phyloP scores from a whole-genome alignment of 2,797 vertebrate genomes.

The Tauraco hartlaubi region DNA sequence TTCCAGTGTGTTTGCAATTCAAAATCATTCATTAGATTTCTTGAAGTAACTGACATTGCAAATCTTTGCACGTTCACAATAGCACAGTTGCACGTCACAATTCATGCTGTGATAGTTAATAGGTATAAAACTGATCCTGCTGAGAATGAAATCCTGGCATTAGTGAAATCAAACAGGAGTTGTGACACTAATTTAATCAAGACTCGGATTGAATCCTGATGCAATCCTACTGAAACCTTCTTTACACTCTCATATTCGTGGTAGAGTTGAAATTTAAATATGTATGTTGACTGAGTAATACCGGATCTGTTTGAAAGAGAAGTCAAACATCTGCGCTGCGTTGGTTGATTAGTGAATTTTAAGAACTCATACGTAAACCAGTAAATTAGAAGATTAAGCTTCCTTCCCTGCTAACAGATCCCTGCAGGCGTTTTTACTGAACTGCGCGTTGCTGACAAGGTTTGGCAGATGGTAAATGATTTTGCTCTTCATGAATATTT shows the following conservation, averaged over 20 bases:
- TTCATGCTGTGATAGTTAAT: constrained; percentile 23
- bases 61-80: not conserved
- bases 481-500: not conserved
- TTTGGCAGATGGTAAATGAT: not conserved
- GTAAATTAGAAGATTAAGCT: not conserved
- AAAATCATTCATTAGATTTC: constrained; percentile 1
- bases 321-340: not conserved
- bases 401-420: not conserved
- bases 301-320: not conserved
- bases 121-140: not conserved
- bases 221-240: not conserved
- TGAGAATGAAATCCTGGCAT: constrained; percentile 7
- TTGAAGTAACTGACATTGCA: not conserved
- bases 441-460: not conserved
- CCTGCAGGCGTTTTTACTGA: not conserved
- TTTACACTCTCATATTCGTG: not conserved
- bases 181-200: not conserved
- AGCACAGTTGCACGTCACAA: constrained; percentile 11
- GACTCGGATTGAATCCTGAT: not conserved
- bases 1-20: not conserved
- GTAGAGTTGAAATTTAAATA: not conserved
- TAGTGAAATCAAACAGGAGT: not conserved
- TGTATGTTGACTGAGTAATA: not conserved
- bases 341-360: not conserved
- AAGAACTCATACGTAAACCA: not conserved